These are phyloP conservation scores for Platorchestia sp. DNA, from an alignment of 1,140 invertebrate genomes.

Conservation along the genomic window DNA sequence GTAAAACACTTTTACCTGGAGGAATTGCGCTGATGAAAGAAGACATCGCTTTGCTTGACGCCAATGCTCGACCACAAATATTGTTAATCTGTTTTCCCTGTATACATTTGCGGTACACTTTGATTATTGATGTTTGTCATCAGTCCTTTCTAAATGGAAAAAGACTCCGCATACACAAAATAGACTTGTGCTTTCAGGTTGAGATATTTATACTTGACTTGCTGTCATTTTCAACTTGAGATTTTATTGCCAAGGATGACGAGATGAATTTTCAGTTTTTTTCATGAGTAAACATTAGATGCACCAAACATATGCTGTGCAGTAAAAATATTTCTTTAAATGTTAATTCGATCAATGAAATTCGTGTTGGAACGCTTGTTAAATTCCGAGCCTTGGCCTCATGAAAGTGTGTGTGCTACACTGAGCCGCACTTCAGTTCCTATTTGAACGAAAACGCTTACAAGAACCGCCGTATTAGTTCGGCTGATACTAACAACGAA, in stretches of 20 bases:
- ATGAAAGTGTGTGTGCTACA: not conserved
- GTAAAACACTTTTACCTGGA: not conserved
- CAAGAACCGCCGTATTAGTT: conserved; percentile 39
- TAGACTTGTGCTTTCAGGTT: not conserved
- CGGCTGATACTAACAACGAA: conserved; percentile 22
- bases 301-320: too few relatives aligned
- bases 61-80: not conserved
- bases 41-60: not conserved
- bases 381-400: not conserved
- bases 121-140: not conserved
- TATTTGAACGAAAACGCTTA: not conserved
- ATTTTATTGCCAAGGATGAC: too few relatives aligned
- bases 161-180: not conserved
- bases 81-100: not conserved
- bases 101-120: not conserved
- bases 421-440: not conserved
- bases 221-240: too few relatives aligned
- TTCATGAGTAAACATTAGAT: too few relatives aligned
- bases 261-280: too few relatives aligned
- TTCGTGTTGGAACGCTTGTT: not conserved
- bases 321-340: not conserved
- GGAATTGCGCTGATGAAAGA: not conserved
- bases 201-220: not conserved
- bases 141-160: not conserved
- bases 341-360: not conserved